Evolutionary conservation across 2,888 invertebrate species (phyloP), one percentile per base, ranked within the genome.

Genomic region (Dryocosmus kuriphilus): DNA sequence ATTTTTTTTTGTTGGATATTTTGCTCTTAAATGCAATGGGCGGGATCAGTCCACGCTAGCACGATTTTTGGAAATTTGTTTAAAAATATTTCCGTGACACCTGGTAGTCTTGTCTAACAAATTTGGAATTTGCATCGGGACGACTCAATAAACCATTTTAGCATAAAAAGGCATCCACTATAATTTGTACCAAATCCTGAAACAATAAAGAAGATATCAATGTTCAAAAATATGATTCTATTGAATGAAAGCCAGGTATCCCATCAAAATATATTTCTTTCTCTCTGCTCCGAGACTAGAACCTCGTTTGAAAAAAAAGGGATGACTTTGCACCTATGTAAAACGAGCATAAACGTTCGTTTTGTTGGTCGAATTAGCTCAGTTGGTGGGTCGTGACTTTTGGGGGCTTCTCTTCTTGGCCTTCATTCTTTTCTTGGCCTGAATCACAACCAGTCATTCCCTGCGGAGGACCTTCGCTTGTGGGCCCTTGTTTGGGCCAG

Each of bases 291-390:
- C 8, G 11, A 27, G 46, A 27, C 11, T 30, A 46, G n/a, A 71
- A 27, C 5, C 71, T 71, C 71, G 71, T 71, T 46, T 76, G 30
- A 78, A 80, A 74, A 80, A 71, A 77, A 82, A 81, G 71, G 74
- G 83, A 82, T 90, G 90, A 90, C 89, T 88, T 82, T 80, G 86
- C 90, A 80, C 81, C 88, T 89, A 90, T 90, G 89, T 86, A 89
- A 90, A 90, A 89, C 86, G 86, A 78, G 85, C 85, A 86, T 90
- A 89, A 90, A 90, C 88, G 89, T 88, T 87, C 88, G 87, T 89
- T 89, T 89, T 89, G 89, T 89, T 89, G 88, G 86, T 87, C 82
- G 89, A 90, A 90, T 90, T 90, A 89, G 88, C 85, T 82, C 85
- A 77, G 81, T 81, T 78, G 71, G 51, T n/a, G 19, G 51, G 71